These are phyloP conservation scores for Urocolius indicus DNA, from an alignment of 2,113 vertebrate genomes.

Conservation along the genomic window DNA sequence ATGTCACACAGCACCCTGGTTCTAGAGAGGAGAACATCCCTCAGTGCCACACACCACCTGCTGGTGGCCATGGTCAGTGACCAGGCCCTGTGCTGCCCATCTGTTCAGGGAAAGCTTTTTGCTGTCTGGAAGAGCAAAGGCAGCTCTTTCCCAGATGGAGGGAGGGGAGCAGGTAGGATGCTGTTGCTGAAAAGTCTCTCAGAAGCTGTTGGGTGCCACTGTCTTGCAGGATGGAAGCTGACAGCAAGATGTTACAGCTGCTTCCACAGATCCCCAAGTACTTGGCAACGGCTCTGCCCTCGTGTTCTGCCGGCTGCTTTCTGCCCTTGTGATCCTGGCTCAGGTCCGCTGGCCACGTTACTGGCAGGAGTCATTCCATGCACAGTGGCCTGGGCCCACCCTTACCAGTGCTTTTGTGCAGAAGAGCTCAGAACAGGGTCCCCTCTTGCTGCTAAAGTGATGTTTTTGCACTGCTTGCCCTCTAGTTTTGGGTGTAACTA, in stretches of 20 bases:
- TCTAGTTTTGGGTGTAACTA: not conserved
- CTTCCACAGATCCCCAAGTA: not conserved
- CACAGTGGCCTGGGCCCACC: not conserved
- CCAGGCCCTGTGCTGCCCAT: not conserved
- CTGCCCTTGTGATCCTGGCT: not conserved
- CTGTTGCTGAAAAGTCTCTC: not conserved
- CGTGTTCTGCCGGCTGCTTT: not conserved
- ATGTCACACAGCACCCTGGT: not conserved
- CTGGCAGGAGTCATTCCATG: not conserved
- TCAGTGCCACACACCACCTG: accelerated
- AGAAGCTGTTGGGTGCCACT: not conserved
- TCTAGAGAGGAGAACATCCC: no score
- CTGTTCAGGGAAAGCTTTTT: not conserved
- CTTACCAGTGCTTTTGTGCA: not conserved
- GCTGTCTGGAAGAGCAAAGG: not conserved
- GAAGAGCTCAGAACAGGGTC: not conserved
- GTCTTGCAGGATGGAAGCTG: not conserved
- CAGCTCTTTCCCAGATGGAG: not conserved
- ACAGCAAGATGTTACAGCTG: not conserved
- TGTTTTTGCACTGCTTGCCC: not conserved
- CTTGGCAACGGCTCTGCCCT: not conserved
- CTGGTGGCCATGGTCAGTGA: not conserved
- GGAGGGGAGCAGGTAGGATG: not conserved
- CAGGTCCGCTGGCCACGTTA: accelerated
- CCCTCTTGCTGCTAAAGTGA: not conserved